A percentile compares a stretch with the other conserved stretches of the same genome.
Evolutionary conservation across 1,140 invertebrate genomes (phyloP).

Genomic region (Chlorops oryzae): DNA sequence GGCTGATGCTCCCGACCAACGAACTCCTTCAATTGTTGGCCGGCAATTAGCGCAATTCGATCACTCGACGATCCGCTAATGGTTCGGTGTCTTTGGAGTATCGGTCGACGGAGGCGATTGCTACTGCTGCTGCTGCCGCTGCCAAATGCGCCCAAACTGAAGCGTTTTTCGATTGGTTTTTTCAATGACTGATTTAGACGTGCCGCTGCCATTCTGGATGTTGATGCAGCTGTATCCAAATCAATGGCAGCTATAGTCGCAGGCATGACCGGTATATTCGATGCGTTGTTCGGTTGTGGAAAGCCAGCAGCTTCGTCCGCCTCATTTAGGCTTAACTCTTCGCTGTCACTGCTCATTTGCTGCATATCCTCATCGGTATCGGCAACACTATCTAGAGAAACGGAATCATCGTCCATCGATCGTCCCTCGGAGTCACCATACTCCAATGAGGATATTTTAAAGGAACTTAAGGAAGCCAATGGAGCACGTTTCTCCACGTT

Average conservation of each 20-base stretch:
- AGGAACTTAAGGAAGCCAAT: conserved; percentile 70
- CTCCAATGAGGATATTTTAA: conserved; percentile 62
- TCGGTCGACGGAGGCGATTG: conserved; percentile 26
- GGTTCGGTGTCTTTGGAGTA: conserved; percentile 39
- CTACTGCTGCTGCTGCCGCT: conserved; percentile 13
- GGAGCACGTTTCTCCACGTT: conserved; percentile 55
- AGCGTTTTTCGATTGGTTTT: conserved; percentile 24
- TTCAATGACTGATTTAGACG: no score
- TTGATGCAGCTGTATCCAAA: neutral
- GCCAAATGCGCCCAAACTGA: conserved; percentile 23
- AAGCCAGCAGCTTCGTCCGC: neutral
- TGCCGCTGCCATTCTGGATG: neutral
- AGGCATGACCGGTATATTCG: neutral
- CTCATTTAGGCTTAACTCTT: conserved; percentile 48
- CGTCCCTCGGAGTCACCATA: conserved; percentile 58
- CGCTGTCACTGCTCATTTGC: conserved; percentile 73
- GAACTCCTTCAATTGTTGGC: conserved; percentile 16
- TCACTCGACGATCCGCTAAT: conserved; percentile 30
- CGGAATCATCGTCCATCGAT: conserved; percentile 66
- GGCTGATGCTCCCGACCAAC: conserved; percentile 16
- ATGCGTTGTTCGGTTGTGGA: no score
- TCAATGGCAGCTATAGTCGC: neutral
- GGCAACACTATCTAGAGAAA: conserved; percentile 56
- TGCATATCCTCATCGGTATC: conserved; percentile 74
- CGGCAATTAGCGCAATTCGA: conserved; percentile 23